phyloP scores from a whole-genome alignment of 2,888 invertebrate species.

The Chloroclysta siterata region DNA sequence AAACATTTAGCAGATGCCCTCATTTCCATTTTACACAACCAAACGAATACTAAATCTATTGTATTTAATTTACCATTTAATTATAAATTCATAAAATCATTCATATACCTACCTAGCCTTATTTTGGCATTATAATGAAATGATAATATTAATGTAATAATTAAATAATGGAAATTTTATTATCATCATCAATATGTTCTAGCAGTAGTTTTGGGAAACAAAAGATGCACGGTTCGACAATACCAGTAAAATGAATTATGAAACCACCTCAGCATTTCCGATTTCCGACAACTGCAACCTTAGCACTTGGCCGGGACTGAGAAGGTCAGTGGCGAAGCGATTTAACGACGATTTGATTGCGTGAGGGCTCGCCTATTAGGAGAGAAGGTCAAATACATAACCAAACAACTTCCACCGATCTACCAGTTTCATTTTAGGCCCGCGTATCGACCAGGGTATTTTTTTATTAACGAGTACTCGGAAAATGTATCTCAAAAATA shows the following conservation, averaged over 20 bases:
- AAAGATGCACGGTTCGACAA: conserved; percentile 1
- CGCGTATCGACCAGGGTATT: background rate
- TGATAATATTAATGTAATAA: no score
- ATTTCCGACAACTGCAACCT: conserved; percentile 32
- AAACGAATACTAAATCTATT: no score
- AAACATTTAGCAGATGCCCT: no score
- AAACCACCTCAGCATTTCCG: conserved; percentile 19
- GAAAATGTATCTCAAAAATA: background rate
- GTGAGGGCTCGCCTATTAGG: conserved; percentile 22
- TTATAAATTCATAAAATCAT: no score
- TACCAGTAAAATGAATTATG: conserved; percentile 5
- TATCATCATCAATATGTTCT: no score
- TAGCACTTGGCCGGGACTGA: conserved; percentile 6
- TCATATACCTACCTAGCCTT: no score
- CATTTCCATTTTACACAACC: no score
- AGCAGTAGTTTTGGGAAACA: background rate
- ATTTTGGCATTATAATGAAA: no score
- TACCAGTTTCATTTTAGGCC: background rate
- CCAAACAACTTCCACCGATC: conserved; percentile 1
- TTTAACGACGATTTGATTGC: conserved; percentile 24
- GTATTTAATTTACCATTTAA: no score
- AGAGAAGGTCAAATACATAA: conserved; percentile 28
- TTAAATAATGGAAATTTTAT: no score
- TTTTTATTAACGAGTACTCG: background rate
- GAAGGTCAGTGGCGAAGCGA: conserved; percentile 31